Evolutionary conservation across 64 coral and sea anemone species (phyloP), one percentile per base, ranked within the genome.

Genomic region (Pachyseris speciosa): DNA sequence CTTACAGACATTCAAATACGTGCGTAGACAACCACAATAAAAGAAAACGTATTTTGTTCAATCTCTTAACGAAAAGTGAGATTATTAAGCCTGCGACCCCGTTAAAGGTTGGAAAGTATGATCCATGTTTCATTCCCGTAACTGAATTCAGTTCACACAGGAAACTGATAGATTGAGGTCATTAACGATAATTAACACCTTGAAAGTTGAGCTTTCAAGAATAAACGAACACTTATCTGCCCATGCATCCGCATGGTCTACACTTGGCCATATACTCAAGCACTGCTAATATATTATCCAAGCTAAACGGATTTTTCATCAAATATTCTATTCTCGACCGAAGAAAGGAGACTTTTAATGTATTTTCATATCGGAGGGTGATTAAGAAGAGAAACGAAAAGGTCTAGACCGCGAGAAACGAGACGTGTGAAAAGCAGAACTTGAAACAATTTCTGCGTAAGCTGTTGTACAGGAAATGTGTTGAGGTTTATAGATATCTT

Each of bases 141-240:
- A 22, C 33, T 36, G 12, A 71, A 32, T 19, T 22, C 40, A 19
- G 5, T 51, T 13, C 47, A n/a, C 32, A 79, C 19, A 34, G 20
- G 50, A 59, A 78, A 11, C 36, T 2, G 20, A 58, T 63, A 25
- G 39, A 25, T 61, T 81, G 50, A 11, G 22, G 31, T 37, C 33
- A 63, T 59, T 81, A 61, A 63, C 25, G 22, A 57, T 81, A 81
- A 81, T 81, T 81, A 81, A 81, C 77, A 81, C 77, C 53, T 9
- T 20, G 34, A 19, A 40, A 26, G 51, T 81, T 15, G 8, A 11
- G 19, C 20, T 40, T n/a, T 63, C 28, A 36, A 36, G 12, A 53
- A 29, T 34, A 78, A 55, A 78, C 75, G 34, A 78, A 20, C 17
- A 25, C 53, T 81, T 81, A 81, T 81, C 55, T 60, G 33, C 20